Conservation (phyloP, 2,113 vertebrate genomes). For the Rhodinocichla rosea region DNA sequence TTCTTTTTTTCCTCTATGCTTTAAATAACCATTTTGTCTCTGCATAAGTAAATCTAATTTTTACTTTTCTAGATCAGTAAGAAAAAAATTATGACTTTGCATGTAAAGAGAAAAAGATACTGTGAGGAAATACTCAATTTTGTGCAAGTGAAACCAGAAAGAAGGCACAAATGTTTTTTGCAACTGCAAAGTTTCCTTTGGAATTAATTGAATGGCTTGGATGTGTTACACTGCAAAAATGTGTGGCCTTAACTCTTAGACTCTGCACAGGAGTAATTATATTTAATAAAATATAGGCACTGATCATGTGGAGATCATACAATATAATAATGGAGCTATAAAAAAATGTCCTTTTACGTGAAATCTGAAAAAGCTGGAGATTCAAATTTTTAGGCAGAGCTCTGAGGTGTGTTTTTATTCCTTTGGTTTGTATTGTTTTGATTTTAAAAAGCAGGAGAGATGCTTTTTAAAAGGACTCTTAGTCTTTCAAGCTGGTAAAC, state of each 20-base stretch:
- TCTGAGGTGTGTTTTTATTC: not conserved
- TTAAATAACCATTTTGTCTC: not conserved
- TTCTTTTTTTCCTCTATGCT: not conserved
- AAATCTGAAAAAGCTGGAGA: not conserved
- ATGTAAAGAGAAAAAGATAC: not conserved
- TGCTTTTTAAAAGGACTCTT: not conserved
- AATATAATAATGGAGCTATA: not conserved
- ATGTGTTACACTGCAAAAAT: not conserved
- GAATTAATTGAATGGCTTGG: not conserved
- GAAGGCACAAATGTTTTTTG: not conserved
- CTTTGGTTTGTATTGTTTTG: not conserved
- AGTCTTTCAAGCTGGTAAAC: slow-evolving; percentile 11
- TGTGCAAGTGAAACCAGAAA: not conserved
- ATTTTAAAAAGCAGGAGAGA: not conserved
- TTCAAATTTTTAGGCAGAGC: not conserved
- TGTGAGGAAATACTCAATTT: not conserved
- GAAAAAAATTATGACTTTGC: not conserved
- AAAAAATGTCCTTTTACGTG: not conserved
- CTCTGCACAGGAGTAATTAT: not conserved
- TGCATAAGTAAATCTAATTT: not conserved
- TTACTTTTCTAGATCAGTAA: not conserved
- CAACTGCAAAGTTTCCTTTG: not conserved
- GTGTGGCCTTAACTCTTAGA: not conserved
- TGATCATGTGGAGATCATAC: not conserved
- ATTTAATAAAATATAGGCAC: not conserved